Percentiles rank a stretch among this genome's conserved stretches.
Evolutionary conservation across 2,113 vertebrate species (phyloP).

Genomic region (Rhagologus leucostigma): DNA sequence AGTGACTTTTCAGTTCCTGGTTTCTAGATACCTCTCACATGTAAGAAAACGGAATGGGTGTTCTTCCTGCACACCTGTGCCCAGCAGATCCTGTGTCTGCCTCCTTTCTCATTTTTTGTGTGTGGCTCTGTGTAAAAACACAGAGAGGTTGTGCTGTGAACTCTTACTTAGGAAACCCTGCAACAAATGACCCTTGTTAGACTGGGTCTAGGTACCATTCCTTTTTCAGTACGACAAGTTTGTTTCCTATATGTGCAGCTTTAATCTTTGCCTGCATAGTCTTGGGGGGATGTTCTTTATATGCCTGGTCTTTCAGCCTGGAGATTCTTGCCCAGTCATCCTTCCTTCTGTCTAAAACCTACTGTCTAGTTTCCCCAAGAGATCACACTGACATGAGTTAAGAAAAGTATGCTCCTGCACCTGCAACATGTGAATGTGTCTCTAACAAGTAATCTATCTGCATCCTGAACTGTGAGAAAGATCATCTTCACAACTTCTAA

Average conservation of each 20-base stretch:
- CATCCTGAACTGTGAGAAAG: background rate
- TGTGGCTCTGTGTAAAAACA: background rate
- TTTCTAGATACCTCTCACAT: background rate
- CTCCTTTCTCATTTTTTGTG: background rate
- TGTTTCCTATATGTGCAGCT: background rate
- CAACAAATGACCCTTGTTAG: background rate
- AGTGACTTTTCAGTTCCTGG: background rate
- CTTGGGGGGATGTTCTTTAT: background rate
- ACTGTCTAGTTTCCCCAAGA: background rate
- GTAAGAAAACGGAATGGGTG: background rate
- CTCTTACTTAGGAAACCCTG: background rate
- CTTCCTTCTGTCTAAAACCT: background rate
- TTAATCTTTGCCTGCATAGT: background rate
- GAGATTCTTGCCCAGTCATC: background rate
- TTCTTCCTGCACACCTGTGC: background rate
- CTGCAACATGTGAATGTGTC: background rate
- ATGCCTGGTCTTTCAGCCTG: background rate
- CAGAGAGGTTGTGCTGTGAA: background rate
- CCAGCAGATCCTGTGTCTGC: background rate
- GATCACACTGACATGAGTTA: background rate
- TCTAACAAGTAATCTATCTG: background rate
- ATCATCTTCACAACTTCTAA: background rate
- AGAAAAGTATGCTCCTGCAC: background rate
- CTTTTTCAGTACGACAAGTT: background rate
- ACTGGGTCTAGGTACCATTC: background rate